Base-by-base conservation (phyloP, 1,140 invertebrate genomes). In the Drosophila subpulchrella region DNA sequence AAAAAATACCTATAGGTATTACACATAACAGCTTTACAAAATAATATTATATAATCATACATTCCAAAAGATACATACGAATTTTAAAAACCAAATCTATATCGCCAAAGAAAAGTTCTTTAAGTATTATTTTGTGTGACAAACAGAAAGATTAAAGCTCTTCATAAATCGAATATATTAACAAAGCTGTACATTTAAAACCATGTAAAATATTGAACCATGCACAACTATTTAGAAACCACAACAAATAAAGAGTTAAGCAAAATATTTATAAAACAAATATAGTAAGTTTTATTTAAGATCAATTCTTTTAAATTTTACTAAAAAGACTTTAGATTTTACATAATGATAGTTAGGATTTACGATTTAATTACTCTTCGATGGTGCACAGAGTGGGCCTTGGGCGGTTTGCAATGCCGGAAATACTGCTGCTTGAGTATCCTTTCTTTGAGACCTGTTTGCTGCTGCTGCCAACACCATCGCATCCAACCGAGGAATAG, bases 361-460 rank as follows among this genome's bases (percentile, higher is more conserved):
- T 39, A 39, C 38, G 4, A 12, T 42, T 17, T 20, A 46, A 42
- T 78, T 54, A 91, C 58, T 91, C 90, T 41, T 91, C 86, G 15
- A 91, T 91, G 30, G 90, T 91, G 71, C 90, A 89, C 1, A 91
- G 78, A 44, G 70, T 91, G 42, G 83, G 86, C 7, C 84, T 79
- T 0, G 57, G 54, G 13, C 90, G 85, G 46, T 57, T 42, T 30
- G 47, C 41, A 6, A 76, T 36, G 38, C 46, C 53, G 41, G 61
- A 38, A 62, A 80, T 55, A 77, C 75, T 73, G 72, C 71, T 46
- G 70, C 63, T 61, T 3, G 66, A 39, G 50, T 51, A 62, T 36
- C 72, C 56, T 36, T 84, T 81, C 30, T 38, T 48, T 47, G 44
- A 39, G 11, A 47, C 24, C 60, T 75, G 71, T 54, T 51, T n/a